These are phyloP conservation scores for Hypothenemus hampei DNA, from an alignment of 1,140 invertebrate genomes.

Conservation along the genomic window DNA sequence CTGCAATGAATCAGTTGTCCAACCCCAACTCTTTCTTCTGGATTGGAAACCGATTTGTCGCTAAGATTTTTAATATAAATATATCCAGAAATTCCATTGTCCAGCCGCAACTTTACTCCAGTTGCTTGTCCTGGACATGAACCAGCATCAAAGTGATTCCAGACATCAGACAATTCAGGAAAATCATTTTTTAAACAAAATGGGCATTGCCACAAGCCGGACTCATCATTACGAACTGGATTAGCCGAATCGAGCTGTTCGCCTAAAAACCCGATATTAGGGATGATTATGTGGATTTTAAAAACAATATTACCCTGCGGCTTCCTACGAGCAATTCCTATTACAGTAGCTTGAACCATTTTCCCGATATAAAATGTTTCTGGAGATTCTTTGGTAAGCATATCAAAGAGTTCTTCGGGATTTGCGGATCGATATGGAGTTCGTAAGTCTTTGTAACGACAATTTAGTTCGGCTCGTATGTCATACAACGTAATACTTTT, in stretches of 20 bases:
- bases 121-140: constrained; percentile 93
- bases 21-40: constrained; percentile 81
- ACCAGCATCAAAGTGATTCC: constrained; percentile 97
- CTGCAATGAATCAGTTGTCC: constrained; percentile 89
- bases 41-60: constrained; percentile 89
- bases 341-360: constrained; percentile 71
- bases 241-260: constrained; percentile 94
- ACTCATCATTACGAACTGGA: constrained; percentile 90
- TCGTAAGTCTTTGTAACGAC: constrained; percentile 92
- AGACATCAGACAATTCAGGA: constrained; percentile 91
- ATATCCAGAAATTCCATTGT: constrained; percentile 93
- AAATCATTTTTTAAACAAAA: constrained; percentile 96
- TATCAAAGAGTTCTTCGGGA: constrained; percentile 86
- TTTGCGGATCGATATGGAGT: constrained; percentile 72
- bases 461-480: constrained; percentile 92
- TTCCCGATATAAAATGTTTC: constrained; percentile 94
- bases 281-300: not conserved
- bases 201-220: constrained; percentile 93
- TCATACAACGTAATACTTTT: constrained; percentile 97
- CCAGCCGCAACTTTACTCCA: constrained; percentile 83
- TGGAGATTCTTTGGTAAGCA: constrained; percentile 93
- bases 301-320: constrained; percentile 57
- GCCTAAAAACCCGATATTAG: constrained; percentile 35
- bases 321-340: constrained; percentile 75
- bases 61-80: constrained; percentile 94